Percentiles rank a stretch among this genome's conserved stretches.
Conservation (phyloP, 2,113 vertebrate genomes). For the Gobius niger region DNA sequence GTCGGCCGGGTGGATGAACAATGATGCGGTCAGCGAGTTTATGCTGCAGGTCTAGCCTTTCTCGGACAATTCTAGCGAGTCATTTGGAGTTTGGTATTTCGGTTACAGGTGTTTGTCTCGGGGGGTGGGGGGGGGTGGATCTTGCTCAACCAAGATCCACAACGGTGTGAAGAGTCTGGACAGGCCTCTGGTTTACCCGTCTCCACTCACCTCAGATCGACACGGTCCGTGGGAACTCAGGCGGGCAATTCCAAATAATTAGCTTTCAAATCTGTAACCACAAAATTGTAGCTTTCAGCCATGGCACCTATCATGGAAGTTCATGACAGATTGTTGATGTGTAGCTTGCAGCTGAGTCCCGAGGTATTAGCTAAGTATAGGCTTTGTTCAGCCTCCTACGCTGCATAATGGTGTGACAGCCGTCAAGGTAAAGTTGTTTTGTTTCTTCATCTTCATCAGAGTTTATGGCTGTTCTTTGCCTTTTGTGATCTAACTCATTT, state of each 20-base stretch:
- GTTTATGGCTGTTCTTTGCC: constrained; percentile 33
- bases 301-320: constrained; percentile 32
- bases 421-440: constrained; percentile 22
- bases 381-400: constrained; percentile 11
- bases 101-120: constrained; percentile 34
- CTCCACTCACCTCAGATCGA: not conserved
- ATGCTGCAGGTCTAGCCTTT: constrained; percentile 39
- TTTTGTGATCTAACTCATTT: not conserved
- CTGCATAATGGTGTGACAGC: constrained; percentile 13
- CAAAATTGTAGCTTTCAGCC: constrained; percentile 40
- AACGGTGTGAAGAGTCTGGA: too few relatives aligned
- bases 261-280: constrained; percentile 21
- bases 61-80: constrained; percentile 41
- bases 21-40: constrained; percentile 50
- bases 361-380: constrained; percentile 13
- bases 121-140: too few relatives aligned
- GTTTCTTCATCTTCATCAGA: constrained; percentile 35
- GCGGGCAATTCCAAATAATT: constrained; percentile 33
- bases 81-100: constrained; percentile 29
- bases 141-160: not conserved
- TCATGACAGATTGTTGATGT: constrained; percentile 28
- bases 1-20: constrained; percentile 60
- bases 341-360: constrained; percentile 29
- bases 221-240: constrained; percentile 28
- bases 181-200: too few relatives aligned